Percentiles rank a stretch among this genome's conserved stretches.
Conservation (phyloP, 2,888 invertebrate genomes). For the Nomada flava region DNA sequence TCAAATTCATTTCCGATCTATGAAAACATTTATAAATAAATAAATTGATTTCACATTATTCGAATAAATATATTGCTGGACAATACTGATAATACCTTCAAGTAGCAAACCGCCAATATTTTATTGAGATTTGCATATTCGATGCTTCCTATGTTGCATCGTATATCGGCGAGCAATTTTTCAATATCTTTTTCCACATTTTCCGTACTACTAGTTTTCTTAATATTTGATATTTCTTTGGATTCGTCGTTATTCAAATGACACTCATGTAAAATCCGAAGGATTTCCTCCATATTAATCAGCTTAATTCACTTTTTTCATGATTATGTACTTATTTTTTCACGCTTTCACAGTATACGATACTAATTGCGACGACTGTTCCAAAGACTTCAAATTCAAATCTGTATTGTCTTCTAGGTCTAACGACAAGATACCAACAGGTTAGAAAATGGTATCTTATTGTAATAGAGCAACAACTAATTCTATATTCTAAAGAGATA, state of each 20-base stretch:
- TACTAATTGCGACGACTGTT: constrained; percentile 4
- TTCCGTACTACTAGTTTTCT: constrained; percentile 33
- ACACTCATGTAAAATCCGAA: constrained; percentile 38
- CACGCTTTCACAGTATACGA: not conserved
- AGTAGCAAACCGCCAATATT: constrained; percentile 73
- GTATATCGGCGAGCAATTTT: constrained; percentile 39
- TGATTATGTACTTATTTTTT: not conserved
- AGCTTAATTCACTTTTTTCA: not conserved
- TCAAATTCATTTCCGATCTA: constrained; percentile 70
- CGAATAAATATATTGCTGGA: not conserved
- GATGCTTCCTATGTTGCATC: constrained; percentile 65
- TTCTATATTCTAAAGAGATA: not conserved
- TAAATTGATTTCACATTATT: not conserved
- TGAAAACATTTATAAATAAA: constrained; percentile 2
- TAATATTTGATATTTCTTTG: not conserved
- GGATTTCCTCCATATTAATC: constrained; percentile 49
- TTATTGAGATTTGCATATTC: constrained; percentile 75
- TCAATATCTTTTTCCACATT: constrained; percentile 52
- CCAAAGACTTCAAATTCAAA: constrained; percentile 43
- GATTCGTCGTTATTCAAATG: constrained; percentile 13
- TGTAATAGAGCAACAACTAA: not conserved
- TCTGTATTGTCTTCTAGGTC: too few species aligned
- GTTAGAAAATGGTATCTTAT: constrained; percentile 8
- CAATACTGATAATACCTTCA: constrained; percentile 64
- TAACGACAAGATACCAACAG: constrained; percentile 11